A percentile compares a stretch with the other conserved stretches of the same genome.
These are phyloP conservation scores for Podarcis siculus DNA, from an alignment of 2,797 vertebrate species.

Conservation along the genomic window DNA sequence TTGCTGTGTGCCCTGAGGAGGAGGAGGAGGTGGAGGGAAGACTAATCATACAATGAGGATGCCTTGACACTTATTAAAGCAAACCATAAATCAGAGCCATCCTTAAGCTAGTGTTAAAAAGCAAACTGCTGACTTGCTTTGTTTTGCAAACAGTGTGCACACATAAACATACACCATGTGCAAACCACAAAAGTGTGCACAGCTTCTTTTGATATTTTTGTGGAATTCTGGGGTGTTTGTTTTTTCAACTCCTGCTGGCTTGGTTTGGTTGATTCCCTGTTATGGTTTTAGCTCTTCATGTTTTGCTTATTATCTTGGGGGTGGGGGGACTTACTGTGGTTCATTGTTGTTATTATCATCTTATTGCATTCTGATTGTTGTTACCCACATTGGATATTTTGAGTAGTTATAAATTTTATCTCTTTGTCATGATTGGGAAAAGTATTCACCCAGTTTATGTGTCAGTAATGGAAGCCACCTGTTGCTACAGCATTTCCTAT, in stretches of 20 bases:
- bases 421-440: not conserved
- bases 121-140: not conserved
- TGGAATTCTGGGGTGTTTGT: not conserved
- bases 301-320: not conserved
- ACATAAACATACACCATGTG: not conserved
- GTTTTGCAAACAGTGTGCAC: not conserved
- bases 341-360: no score
- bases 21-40: no score
- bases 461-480: not conserved
- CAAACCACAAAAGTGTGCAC: not conserved
- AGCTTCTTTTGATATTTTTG: no score
- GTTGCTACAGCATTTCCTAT: no score
- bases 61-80: no score
- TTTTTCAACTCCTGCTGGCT: no score
- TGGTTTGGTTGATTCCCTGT: not conserved
- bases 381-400: not conserved
- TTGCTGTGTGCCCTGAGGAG: no score
- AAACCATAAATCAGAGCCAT: not conserved
- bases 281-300: not conserved
- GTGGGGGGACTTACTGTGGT: no score
- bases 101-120: slow-evolving; percentile 16
- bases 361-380: no score
- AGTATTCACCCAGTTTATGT: no score
- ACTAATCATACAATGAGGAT: not conserved
- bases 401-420: not conserved